A percentile compares a stretch with the other conserved stretches of the same genome.
phyloP scores from a whole-genome alignment of 2,888 invertebrate genomes.

The Tethea ocularis region DNA sequence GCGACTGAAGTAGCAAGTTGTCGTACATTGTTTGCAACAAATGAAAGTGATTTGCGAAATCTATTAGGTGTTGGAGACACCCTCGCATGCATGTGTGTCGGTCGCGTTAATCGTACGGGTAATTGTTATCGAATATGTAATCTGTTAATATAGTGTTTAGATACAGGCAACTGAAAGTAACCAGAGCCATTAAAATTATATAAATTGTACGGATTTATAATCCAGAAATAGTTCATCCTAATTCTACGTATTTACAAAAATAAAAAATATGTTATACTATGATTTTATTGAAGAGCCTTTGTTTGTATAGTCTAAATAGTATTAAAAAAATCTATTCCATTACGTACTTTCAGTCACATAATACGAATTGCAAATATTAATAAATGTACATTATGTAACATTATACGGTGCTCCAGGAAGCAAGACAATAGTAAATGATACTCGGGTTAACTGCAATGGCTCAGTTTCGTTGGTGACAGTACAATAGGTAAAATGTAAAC shows the following conservation, averaged over 20 bases:
- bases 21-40: constrained; percentile 40
- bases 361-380: background rate
- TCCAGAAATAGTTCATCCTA: background rate
- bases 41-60: constrained; percentile 46
- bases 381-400: background rate
- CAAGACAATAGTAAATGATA: background rate
- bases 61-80: constrained; percentile 28
- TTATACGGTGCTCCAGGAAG: background rate
- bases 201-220: background rate
- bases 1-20: constrained; percentile 43
- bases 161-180: background rate
- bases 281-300: background rate
- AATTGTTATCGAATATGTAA: constrained; percentile 31
- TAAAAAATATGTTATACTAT: too few species aligned
- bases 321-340: background rate
- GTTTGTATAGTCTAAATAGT: background rate
- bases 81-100: constrained; percentile 16
- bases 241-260: too few species aligned
- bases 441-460: background rate
- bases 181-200: background rate
- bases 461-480: constrained; percentile 1
- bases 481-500: background rate
- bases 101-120: constrained; percentile 27
- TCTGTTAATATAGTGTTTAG: constrained; percentile 24
- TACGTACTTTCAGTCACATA: background rate